Base-by-base conservation (phyloP, 92 coral and sea anemone genomes). In the Diadumene lineata region DNA sequence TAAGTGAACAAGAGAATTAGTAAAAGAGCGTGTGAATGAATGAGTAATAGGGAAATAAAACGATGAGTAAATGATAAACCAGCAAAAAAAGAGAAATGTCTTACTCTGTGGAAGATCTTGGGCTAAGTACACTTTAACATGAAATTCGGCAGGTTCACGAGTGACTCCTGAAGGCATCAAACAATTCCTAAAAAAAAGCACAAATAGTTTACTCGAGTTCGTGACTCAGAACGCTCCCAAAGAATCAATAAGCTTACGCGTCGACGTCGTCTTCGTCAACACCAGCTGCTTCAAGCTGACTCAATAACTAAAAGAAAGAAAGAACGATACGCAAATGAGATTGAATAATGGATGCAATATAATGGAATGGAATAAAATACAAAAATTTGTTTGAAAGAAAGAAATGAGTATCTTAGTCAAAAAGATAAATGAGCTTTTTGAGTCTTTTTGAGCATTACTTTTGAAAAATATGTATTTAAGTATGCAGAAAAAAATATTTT, bases 31-130 rank as follows among this genome's bases (percentile, higher is more conserved):
- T n/a, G n/a, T n/a, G n/a, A n/a, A n/a, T n/a, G n/a, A n/a, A n/a
- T n/a, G n/a, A n/a, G n/a, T n/a, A n/a, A n/a, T n/a, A n/a, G n/a
- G n/a, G n/a, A n/a, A n/a, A n/a, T n/a, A n/a, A n/a, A n/a, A n/a
- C n/a, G n/a, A n/a, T n/a, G n/a, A n/a, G n/a, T n/a, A n/a, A n/a
- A n/a, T n/a, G n/a, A n/a, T 22, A 53, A 16, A 4, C n/a, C 25
- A 23, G 8, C 10, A 27, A 19, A 18, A 0, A 19, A 38, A 18
- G 22, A 9, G 18, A n/a, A 11, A 2, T 48, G 18, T 67, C 92
- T 77, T 75, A 94, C 98, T 94, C 70, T 92, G 97, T 32, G 98
- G 98, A 44, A 94, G 89, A 27, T 94, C 98, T 53, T 94, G 97
- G 0, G 97, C 97, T 0, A 84, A 86, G 62, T 78, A 94, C 60